A percentile compares a stretch with the other conserved stretches of the same genome.
phyloP scores from a whole-genome alignment of 2,888 invertebrate species.

The Falcaria lacertinaria region DNA sequence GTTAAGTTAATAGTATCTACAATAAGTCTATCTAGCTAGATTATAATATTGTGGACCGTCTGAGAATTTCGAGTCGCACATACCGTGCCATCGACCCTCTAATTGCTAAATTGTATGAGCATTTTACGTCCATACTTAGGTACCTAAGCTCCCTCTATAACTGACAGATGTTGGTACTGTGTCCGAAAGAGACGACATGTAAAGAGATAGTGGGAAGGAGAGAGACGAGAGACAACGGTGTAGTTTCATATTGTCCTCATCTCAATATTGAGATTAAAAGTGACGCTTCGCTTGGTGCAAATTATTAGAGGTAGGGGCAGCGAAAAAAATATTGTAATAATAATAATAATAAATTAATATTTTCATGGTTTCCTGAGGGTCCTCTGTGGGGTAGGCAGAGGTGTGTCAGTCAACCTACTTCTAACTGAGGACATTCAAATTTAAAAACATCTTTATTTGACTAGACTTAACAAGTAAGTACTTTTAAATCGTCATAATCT shows the following conservation, averaged over 20 bases:
- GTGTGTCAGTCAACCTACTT: too few species aligned
- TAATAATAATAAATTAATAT: too few species aligned
- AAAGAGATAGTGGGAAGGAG: constrained; percentile 14
- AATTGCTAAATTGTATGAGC: not conserved
- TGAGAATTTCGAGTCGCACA: too few species aligned
- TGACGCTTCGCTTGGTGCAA: constrained; percentile 74
- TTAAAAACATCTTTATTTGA: too few species aligned
- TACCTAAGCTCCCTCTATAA: not conserved
- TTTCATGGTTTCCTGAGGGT: too few species aligned
- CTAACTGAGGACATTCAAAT: too few species aligned
- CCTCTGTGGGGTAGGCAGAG: too few species aligned
- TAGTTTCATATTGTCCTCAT: constrained; percentile 74
- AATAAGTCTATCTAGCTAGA: too few species aligned
- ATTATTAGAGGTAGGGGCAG: constrained; percentile 60
- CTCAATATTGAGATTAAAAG: constrained; percentile 79
- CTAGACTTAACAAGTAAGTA: too few species aligned
- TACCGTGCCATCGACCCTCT: not conserved
- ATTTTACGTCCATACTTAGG: not conserved
- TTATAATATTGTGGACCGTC: too few species aligned
- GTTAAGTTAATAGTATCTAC: too few species aligned
- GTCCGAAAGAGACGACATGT: constrained; percentile 25
- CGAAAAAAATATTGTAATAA: constrained; percentile 28
- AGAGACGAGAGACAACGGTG: constrained; percentile 35
- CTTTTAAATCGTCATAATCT: too few species aligned
- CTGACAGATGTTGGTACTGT: constrained; percentile 1